Evolutionary conservation across 1,140 invertebrate genomes (phyloP).

Genomic region (Teleogryllus occipitalis): DNA sequence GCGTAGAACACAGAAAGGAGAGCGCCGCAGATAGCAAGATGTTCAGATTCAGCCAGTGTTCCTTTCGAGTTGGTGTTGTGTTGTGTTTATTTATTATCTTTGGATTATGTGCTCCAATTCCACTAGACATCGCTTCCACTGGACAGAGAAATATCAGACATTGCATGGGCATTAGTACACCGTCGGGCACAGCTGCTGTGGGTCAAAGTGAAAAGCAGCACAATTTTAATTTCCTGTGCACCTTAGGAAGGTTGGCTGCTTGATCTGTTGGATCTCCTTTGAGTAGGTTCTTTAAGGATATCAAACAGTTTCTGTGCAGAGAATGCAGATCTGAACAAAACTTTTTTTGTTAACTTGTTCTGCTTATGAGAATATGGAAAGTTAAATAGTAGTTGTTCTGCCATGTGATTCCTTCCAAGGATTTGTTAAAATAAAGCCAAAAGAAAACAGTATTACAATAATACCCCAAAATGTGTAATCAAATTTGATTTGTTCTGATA

Average conservation of each 20-base stretch:
- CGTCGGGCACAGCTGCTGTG: conserved; percentile 15
- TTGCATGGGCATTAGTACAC: conserved; percentile 16
- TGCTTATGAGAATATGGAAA: neutral
- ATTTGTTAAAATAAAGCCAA: too few relatives aligned
- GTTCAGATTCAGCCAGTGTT: neutral
- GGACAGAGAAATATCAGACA: neutral
- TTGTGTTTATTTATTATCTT: conserved; percentile 18
- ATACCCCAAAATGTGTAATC: too few relatives aligned
- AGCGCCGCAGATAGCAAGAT: conserved; percentile 66
- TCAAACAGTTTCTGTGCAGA: neutral
- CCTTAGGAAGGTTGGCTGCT: neutral
- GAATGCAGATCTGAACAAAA: too few relatives aligned
- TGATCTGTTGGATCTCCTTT: neutral
- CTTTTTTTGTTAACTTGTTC: neutral
- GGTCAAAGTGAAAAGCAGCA: neutral
- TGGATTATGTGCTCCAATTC: conserved; percentile 6
- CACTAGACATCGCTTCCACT: neutral
- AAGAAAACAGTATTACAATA: too few relatives aligned
- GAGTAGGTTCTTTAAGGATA: neutral
- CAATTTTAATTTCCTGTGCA: neutral
- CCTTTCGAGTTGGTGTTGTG: conserved; percentile 15
- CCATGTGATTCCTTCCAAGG: neutral
- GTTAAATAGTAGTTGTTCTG: neutral
- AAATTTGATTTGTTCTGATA: too few relatives aligned
- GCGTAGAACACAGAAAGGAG: conserved; percentile 76